Evolutionary conservation across 1,140 invertebrate genomes (phyloP).

Genomic region (Lysiphlebus fabarum): DNA sequence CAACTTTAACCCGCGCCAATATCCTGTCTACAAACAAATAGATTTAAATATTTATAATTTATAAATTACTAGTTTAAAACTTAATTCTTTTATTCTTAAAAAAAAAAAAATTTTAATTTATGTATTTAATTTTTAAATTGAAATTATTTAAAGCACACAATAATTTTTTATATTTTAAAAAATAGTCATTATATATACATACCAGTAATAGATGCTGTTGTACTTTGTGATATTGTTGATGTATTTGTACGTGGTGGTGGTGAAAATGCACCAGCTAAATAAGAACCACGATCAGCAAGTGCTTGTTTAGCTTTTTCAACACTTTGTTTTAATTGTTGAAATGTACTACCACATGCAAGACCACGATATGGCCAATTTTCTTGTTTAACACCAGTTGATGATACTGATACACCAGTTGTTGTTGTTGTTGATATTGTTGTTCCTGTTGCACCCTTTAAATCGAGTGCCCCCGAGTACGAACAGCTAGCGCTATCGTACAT

Average conservation of each 20-base stretch:
- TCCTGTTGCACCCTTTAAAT: constrained; percentile 69
- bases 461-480: constrained; percentile 81
- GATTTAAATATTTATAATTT: too few species aligned
- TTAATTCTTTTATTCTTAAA: too few species aligned
- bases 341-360: constrained; percentile 61
- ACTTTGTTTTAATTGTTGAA: constrained; percentile 83
- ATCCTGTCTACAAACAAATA: too few species aligned
- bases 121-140: too few species aligned
- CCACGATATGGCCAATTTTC: constrained; percentile 56
- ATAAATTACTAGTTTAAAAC: too few species aligned
- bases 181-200: constrained; percentile 28
- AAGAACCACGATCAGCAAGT: constrained; percentile 57
- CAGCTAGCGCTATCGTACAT: constrained; percentile 87
- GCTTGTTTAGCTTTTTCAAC: constrained; percentile 86
- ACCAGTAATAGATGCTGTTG: constrained; percentile 48
- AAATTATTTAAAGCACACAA: too few species aligned
- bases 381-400: constrained; percentile 52
- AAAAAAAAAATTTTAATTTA: too few species aligned
- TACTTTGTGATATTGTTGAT: constrained; percentile 45
- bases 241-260: constrained; percentile 50
- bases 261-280: constrained; percentile 53
- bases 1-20: too few species aligned
- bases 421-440: constrained; percentile 42
- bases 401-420: constrained; percentile 33
- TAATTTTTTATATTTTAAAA: too few species aligned